These are phyloP conservation scores for Eriosoma lanigerum DNA, from an alignment of 1,140 invertebrate genomes.

Conservation along the genomic window DNA sequence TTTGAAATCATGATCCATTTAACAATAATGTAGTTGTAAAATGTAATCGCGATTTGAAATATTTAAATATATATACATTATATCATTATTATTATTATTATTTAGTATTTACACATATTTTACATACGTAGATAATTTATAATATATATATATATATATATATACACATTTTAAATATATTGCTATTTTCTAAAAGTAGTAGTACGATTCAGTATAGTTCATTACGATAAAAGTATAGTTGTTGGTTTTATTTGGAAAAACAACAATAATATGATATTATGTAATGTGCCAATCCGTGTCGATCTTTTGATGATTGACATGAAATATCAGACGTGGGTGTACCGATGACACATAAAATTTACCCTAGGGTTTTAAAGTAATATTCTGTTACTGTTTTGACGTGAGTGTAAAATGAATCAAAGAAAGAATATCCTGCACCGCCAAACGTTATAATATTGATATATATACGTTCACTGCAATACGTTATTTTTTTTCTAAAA, in stretches of 20 bases:
- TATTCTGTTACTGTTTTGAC: conserved; percentile 24
- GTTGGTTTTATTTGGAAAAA: conserved; percentile 10
- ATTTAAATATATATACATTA: neutral
- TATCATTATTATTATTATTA: neutral
- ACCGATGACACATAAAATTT: neutral
- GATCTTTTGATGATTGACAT: neutral
- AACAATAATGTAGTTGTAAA: no score
- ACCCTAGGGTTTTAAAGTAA: neutral
- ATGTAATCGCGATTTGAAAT: no score
- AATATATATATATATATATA: neutral
- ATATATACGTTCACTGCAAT: neutral
- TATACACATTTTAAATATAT: no score
- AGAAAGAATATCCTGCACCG: neutral
- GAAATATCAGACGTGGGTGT: neutral
- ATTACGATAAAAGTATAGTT: neutral
- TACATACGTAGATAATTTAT: conserved; percentile 1
- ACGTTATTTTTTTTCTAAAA: no score
- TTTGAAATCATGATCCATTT: no score
- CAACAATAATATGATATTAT: neutral
- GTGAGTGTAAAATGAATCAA: conserved; percentile 39
- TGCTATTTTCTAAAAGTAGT: no score
- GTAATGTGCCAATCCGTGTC: conserved; percentile 10
- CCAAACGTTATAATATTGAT: no score
- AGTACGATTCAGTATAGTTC: no score
- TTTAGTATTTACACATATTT: neutral